Percentiles rank a stretch among this genome's conserved stretches.
Evolutionary conservation across 2,113 vertebrate genomes (phyloP).

Genomic region (Chionodraco myersi): DNA sequence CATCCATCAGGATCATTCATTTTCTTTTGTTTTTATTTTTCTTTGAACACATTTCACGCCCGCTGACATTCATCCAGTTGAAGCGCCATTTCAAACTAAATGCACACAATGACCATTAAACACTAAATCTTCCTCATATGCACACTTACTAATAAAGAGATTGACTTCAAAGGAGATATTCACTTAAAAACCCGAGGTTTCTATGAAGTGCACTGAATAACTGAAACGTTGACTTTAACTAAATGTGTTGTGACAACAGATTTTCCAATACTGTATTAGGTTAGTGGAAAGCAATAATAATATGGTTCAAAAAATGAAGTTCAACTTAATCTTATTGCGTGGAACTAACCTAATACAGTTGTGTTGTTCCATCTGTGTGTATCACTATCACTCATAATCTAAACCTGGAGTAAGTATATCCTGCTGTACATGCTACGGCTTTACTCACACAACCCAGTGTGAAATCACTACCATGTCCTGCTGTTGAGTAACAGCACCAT

Average conservation of each 20-base stretch:
- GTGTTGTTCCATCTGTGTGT: too few relatives aligned
- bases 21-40: conserved; percentile 10
- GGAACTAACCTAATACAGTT: too few relatives aligned
- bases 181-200: background rate
- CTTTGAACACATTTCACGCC: conserved; percentile 20
- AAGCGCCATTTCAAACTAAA: background rate
- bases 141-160: conserved; percentile 15
- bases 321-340: too few relatives aligned
- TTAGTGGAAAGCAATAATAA: too few relatives aligned
- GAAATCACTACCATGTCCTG: conserved; percentile 36
- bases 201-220: background rate
- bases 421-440: conserved; percentile 46
- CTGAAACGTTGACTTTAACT: too few relatives aligned
- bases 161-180: background rate
- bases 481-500: background rate
- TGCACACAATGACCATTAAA: conserved; percentile 16
- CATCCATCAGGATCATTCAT: background rate
- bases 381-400: background rate
- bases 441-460: conserved; percentile 54
- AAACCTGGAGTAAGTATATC: background rate
- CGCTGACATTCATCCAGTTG: background rate
- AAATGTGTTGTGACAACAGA: too few relatives aligned
- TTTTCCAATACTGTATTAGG: too few relatives aligned
- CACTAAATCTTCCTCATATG: background rate
- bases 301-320: too few relatives aligned